A percentile compares a stretch with the other conserved stretches of the same genome.
Evolutionary conservation across 2,888 invertebrate species (phyloP).

Genomic region (Xestia sexstrigata): DNA sequence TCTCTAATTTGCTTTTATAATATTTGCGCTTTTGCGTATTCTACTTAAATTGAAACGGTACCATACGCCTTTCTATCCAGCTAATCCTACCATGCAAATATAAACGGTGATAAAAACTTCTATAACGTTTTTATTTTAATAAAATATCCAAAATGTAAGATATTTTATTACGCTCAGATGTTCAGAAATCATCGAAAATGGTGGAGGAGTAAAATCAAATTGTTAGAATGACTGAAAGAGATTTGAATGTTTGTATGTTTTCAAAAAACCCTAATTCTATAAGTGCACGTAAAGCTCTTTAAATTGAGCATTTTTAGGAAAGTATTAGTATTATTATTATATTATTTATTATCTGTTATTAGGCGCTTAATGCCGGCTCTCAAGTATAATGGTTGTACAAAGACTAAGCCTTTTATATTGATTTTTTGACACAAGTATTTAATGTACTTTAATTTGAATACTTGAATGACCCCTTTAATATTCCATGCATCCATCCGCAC

Average conservation of each 20-base stretch:
- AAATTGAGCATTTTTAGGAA: neutral
- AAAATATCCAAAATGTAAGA: neutral
- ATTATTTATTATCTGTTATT: too few species aligned
- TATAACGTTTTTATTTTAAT: conserved; percentile 26
- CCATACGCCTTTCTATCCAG: neutral
- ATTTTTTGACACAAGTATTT: too few species aligned
- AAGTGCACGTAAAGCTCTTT: too few species aligned
- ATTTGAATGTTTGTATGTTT: neutral
- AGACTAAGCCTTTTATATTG: too few species aligned
- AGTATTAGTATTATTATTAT: too few species aligned
- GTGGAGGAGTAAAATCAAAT: neutral
- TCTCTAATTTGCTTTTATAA: neutral
- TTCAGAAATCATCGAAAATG: neutral
- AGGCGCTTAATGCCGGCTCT: too few species aligned
- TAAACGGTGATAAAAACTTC: conserved; percentile 35
- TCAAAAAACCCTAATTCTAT: too few species aligned
- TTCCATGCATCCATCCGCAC: too few species aligned
- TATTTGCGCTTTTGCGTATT: neutral
- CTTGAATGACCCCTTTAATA: too few species aligned
- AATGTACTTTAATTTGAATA: too few species aligned
- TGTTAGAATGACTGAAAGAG: neutral
- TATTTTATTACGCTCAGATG: neutral
- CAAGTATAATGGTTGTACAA: too few species aligned
- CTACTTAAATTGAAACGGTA: neutral
- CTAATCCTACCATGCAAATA: conserved; percentile 36